A percentile compares a stretch with the other conserved stretches of the same genome.
phyloP scores from a whole-genome alignment of 2,113 vertebrate species.

The Anolis carolinensis region DNA sequence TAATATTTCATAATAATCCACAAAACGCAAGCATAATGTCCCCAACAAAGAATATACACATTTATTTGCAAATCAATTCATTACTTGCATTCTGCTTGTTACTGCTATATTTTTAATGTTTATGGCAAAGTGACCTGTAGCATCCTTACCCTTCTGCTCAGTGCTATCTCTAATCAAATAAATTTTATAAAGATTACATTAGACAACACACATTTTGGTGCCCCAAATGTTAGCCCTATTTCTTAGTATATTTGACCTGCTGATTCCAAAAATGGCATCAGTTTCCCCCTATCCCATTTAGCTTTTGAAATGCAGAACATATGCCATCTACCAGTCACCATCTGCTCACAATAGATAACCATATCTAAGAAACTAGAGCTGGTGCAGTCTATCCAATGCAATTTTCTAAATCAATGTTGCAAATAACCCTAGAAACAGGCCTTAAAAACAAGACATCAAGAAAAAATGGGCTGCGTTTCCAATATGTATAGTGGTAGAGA shows the following conservation, averaged over 20 bases:
- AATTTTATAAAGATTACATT: not conserved
- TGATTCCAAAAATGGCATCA: too few relatives aligned
- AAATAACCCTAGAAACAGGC: too few relatives aligned
- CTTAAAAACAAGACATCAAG: not conserved
- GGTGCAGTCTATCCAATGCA: too few relatives aligned
- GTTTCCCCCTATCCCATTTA: too few relatives aligned
- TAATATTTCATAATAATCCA: not conserved
- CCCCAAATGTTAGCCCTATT: too few relatives aligned
- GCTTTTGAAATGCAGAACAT: too few relatives aligned
- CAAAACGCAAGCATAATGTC: not conserved
- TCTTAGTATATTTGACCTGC: too few relatives aligned
- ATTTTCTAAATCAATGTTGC: too few relatives aligned
- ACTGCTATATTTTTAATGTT: not conserved
- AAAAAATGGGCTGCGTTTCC: not conserved
- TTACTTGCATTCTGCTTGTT: not conserved
- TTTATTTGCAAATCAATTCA: not conserved
- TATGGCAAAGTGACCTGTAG: not conserved
- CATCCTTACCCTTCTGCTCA: not conserved
- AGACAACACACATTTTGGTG: too few relatives aligned
- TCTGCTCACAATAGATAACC: too few relatives aligned
- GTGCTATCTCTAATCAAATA: not conserved
- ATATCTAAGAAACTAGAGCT: too few relatives aligned
- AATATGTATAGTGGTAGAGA: not conserved
- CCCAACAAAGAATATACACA: not conserved
- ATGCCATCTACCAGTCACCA: too few relatives aligned